Evolutionary conservation across 2,113 vertebrate species (phyloP), one percentile per base, ranked within the genome.

Genomic region (Anolis carolinensis): DNA sequence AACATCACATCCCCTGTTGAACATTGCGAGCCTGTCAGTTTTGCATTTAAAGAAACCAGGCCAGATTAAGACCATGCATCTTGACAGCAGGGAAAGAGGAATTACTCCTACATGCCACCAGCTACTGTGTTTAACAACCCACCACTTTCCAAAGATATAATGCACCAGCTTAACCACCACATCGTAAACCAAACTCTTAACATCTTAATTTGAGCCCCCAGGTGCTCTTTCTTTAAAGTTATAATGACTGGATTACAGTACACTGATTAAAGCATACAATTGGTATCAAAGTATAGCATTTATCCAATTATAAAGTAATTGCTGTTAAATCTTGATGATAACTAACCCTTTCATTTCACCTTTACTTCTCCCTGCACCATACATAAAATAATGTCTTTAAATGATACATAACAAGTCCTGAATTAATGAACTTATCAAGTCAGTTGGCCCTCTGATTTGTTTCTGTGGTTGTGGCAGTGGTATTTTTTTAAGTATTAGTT

Each of bases 151-250:
- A 88, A 89, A 92, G 78, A 87, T 83, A 82, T 76, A 91, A 91
- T 30, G 10, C 21, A 79, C 71, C 39, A 52, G 65, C 90, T 94
- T 86, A 92, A 93, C 65, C 85, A 90, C 72, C 30, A 77, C 39
- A 73, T 85, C 92, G 52, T 81, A 94, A 93, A 91, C 86, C 30
- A 89, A 90, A 88, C 71, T 88, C 87, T 90, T 89, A 91, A 91
- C 87, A 89, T 87, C 86, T 87, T 92, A 88, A 92, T 93, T 94
- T 89, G 50, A 88, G 59, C 75, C 76, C 75, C 36, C 16, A 79
- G 79, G 72, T 84, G 82, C 78, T 90, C 88, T 32, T 32, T 90
- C 50, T 83, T 92, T 90, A 83, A 86, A 92, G 78, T 87, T 85
- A 44, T 91, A 90, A 94, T 81, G 92, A 89, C 82, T 72, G 89